Evolutionary conservation across 2,888 invertebrate genomes (phyloP).

Genomic region (Temnothorax rugatulus): DNA sequence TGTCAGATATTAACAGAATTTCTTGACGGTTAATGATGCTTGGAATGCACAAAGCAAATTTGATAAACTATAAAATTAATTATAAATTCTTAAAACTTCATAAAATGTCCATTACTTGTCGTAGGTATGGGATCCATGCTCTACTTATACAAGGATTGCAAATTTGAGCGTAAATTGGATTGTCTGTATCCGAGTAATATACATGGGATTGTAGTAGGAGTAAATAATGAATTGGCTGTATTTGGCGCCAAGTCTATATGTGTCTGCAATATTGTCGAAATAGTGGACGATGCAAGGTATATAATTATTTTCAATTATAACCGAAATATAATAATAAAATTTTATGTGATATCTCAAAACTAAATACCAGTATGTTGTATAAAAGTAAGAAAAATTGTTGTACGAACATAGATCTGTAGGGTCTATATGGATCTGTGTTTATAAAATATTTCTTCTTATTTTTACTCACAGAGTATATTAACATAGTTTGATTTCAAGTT

Average conservation of each 20-base stretch:
- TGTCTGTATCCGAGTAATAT: slow-evolving; percentile 80
- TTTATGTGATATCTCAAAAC: neutral
- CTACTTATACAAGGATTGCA: slow-evolving; percentile 65
- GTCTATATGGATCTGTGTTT: neutral
- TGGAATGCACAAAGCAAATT: neutral
- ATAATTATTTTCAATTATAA: slow-evolving; percentile 51
- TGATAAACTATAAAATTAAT: neutral
- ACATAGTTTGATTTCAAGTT: neutral
- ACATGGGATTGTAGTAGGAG: slow-evolving; percentile 78
- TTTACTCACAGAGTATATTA: neutral
- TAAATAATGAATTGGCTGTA: slow-evolving; percentile 77
- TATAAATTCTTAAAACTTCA: neutral
- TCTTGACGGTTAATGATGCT: too few relatives aligned
- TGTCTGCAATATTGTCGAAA: slow-evolving; percentile 71
- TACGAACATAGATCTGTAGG: neutral
- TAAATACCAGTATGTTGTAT: neutral
- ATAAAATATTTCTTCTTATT: neutral
- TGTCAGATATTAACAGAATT: neutral
- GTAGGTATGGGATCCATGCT: slow-evolving; percentile 81
- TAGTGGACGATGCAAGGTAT: slow-evolving; percentile 69
- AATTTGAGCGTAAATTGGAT: slow-evolving; percentile 66
- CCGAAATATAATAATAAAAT: neutral
- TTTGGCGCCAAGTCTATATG: slow-evolving; percentile 80
- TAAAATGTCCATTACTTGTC: slow-evolving; percentile 38
- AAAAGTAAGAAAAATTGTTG: neutral